phyloP scores from a whole-genome alignment of 1,140 invertebrate species.

The Anastrepha obliqua region DNA sequence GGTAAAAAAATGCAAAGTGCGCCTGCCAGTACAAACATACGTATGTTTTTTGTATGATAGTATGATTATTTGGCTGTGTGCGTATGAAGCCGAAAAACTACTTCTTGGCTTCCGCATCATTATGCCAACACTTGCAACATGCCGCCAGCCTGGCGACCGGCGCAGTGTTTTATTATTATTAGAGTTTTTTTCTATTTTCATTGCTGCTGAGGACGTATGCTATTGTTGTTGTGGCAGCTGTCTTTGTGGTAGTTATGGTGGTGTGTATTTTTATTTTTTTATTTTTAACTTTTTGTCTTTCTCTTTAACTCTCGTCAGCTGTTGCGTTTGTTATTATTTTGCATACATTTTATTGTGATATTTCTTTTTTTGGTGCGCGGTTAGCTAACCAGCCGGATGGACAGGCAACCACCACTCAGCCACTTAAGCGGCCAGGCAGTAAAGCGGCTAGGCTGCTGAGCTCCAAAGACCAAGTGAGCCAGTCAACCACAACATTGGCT shows the following conservation, averaged over 20 bases:
- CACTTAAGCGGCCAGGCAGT: background rate
- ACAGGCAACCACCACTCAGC: background rate
- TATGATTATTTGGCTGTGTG: background rate
- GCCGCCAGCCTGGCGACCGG: constrained; percentile 23
- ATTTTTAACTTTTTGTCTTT: background rate
- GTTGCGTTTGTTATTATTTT: constrained; percentile 36
- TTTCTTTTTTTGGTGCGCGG: background rate
- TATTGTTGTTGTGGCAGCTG: background rate
- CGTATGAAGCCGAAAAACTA: background rate
- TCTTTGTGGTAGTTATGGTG: background rate
- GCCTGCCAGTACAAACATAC: background rate
- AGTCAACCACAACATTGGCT: background rate
- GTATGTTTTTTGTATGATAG: background rate
- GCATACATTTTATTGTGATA: background rate
- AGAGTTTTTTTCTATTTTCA: background rate
- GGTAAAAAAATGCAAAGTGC: constrained; percentile 15
- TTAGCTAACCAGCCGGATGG: constrained; percentile 29
- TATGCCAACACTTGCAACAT: constrained; percentile 45
- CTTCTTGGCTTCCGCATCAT: constrained; percentile 35
- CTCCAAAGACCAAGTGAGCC: constrained; percentile 17
- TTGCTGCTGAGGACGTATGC: constrained; percentile 4
- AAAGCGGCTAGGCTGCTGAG: background rate
- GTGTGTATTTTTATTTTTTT: background rate
- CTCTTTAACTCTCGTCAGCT: constrained; percentile 19
- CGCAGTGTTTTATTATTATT: constrained; percentile 6